Percentiles rank a stretch among this genome's conserved stretches.
These are phyloP conservation scores for Eurystomus glaucurus DNA, from an alignment of 2,797 vertebrate genomes.

Conservation along the genomic window DNA sequence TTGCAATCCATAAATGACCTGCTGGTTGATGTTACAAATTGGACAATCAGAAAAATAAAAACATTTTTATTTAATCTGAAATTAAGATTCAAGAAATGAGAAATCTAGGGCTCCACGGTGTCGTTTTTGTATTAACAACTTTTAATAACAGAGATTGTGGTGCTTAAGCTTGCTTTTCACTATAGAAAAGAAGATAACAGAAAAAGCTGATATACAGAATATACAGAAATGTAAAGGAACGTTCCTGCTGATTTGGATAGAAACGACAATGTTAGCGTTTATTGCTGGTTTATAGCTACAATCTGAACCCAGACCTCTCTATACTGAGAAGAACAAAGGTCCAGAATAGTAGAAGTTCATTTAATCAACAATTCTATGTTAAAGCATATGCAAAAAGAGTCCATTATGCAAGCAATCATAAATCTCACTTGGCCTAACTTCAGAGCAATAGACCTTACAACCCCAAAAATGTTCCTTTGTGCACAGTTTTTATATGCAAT, in stretches of 20 bases:
- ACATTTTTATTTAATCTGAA: not conserved
- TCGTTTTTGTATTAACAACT: not conserved
- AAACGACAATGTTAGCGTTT: not conserved
- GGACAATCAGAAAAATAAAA: not conserved
- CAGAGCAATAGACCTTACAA: constrained; percentile 45
- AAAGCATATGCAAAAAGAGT: constrained; percentile 6
- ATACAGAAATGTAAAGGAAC: not conserved
- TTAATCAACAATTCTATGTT: constrained; percentile 28
- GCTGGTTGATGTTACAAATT: not conserved
- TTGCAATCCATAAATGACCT: not conserved
- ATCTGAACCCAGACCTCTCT: not conserved
- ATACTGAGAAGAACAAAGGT: not conserved
- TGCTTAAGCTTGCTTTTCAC: not conserved
- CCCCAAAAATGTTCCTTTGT: constrained; percentile 28
- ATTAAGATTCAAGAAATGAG: not conserved
- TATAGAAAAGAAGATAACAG: not conserved
- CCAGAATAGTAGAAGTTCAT: constrained; percentile 3
- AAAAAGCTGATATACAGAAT: not conserved
- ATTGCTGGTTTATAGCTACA: not conserved
- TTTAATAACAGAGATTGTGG: not conserved
- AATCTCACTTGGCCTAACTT: constrained; percentile 34
- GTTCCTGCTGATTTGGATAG: not conserved
- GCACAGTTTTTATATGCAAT: not conserved
- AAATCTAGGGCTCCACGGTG: not conserved
- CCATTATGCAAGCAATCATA: constrained; percentile 26